A percentile compares a stretch with the other conserved stretches of the same genome.
phyloP scores from a whole-genome alignment of 2,888 invertebrate species.

The Hypercompe scribonia region DNA sequence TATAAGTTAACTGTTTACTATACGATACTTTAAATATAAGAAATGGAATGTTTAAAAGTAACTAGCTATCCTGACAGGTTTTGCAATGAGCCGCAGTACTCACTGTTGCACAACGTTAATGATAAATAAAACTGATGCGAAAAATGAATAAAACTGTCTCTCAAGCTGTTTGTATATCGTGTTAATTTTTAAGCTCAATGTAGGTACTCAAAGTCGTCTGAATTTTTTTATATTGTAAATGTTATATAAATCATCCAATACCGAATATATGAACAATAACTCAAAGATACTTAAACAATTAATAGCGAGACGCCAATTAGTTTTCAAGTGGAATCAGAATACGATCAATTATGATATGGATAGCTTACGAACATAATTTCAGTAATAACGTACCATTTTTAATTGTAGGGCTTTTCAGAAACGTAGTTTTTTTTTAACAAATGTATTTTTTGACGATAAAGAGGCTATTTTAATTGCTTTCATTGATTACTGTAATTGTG shows the following conservation, averaged over 20 bases:
- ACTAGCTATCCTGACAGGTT: no score
- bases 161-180: no score
- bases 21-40: no score
- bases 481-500: not conserved
- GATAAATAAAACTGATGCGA: no score
- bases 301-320: constrained; percentile 37
- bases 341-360: constrained; percentile 9
- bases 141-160: no score
- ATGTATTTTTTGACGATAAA: constrained; percentile 4
- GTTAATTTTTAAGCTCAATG: no score
- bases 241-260: not conserved
- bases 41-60: no score
- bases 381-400: constrained; percentile 46
- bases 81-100: no score
- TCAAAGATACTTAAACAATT: not conserved
- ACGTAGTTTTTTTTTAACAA: constrained; percentile 28
- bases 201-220: no score
- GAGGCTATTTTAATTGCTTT: constrained; percentile 17
- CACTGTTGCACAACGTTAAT: no score
- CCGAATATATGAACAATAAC: not conserved
- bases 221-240: no score
- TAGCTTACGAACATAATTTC: constrained; percentile 15
- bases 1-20: no score
- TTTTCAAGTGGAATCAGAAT: constrained; percentile 39
- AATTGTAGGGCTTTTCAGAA: constrained; percentile 39